These are phyloP conservation scores for Rhodinocichla rosea DNA, from an alignment of 2,113 vertebrate species.

Conservation along the genomic window DNA sequence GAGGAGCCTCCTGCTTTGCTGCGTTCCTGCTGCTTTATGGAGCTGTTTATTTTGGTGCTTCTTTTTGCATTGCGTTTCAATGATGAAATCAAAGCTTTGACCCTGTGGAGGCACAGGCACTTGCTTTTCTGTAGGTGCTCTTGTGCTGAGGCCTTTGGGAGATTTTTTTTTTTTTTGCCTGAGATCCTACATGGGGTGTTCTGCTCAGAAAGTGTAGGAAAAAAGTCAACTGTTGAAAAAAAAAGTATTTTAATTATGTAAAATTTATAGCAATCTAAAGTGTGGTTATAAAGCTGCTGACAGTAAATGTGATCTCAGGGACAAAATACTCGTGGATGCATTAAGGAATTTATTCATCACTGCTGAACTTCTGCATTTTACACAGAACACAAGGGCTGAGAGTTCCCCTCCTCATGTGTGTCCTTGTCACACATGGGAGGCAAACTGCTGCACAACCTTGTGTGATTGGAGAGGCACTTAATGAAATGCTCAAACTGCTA, in stretches of 20 bases:
- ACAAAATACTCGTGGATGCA: not conserved
- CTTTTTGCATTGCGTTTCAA: not conserved
- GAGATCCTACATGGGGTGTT: not conserved
- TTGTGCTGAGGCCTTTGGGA: not conserved
- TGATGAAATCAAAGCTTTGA: not conserved
- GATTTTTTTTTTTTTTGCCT: not conserved
- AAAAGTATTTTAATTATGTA: not conserved
- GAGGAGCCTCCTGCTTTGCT: not conserved
- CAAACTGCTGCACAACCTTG: not conserved
- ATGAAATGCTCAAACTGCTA: accelerated
- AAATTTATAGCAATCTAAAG: not conserved
- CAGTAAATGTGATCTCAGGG: not conserved
- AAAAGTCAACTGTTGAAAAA: not conserved
- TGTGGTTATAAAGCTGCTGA: not conserved
- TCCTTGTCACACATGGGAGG: not conserved
- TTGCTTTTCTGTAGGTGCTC: not conserved
- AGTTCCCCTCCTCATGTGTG: accelerated
- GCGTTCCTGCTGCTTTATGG: constrained; percentile 11
- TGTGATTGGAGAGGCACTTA: not conserved
- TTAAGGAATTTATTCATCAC: not conserved
- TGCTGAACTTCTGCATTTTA: accelerated
- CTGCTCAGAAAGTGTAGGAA: not conserved
- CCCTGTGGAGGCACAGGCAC: not conserved
- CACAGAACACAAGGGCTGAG: not conserved
- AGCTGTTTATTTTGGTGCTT: constrained; percentile 5